A percentile compares a stretch with the other conserved stretches of the same genome.
Conservation (phyloP, 1,140 invertebrate genomes). For the Trichoplusia ni region DNA sequence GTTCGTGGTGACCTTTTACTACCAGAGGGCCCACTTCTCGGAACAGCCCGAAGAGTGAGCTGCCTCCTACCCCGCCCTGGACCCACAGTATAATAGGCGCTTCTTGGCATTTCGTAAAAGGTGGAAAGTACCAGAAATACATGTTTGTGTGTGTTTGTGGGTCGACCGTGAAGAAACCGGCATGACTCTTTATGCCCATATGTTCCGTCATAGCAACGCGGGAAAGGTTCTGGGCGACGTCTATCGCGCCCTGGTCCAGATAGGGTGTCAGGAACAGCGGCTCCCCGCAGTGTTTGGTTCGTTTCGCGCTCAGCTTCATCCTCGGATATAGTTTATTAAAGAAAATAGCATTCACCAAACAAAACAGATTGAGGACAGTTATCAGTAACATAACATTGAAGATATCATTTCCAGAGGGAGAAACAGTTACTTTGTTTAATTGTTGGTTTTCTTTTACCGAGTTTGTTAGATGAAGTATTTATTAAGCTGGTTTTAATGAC, state of each 20-base stretch:
- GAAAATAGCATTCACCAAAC: constrained; percentile 35
- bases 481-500: no score
- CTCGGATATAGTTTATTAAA: constrained; percentile 68
- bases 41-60: constrained; percentile 81
- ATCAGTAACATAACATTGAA: not conserved
- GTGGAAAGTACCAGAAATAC: constrained; percentile 91
- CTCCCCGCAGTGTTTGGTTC: constrained; percentile 78
- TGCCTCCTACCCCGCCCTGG: constrained; percentile 88
- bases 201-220: constrained; percentile 55
- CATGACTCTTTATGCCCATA: constrained; percentile 75
- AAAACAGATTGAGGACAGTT: constrained; percentile 23
- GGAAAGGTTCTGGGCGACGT: constrained; percentile 62
- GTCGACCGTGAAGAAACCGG: constrained; percentile 88
- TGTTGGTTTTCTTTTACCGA: no score
- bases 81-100: constrained; percentile 88
- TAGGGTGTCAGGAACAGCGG: constrained; percentile 86
- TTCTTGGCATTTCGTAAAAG: constrained; percentile 70
- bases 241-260: constrained; percentile 81
- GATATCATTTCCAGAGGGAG: no score
- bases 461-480: no score
- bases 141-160: constrained; percentile 85
- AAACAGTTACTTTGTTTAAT: no score
- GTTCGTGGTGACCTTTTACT: constrained; percentile 54
- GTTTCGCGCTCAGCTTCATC: constrained; percentile 52
- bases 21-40: constrained; percentile 81